A percentile compares a stretch with the other conserved stretches of the same genome.
Conservation (phyloP, 2,113 vertebrate genomes). For the Carassius carassius region DNA sequence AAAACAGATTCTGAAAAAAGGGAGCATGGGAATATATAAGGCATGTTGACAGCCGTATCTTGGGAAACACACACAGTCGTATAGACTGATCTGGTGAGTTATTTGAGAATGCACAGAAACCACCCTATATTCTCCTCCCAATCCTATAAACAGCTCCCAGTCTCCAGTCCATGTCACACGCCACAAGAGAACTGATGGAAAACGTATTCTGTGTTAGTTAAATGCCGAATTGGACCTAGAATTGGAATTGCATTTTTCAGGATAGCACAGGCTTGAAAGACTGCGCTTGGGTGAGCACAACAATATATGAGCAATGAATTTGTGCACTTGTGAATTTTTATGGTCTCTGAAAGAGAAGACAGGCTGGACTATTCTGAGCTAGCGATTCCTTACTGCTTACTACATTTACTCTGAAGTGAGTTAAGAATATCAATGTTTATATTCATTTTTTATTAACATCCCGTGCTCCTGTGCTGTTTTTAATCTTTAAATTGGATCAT, state of each 20-base stretch:
- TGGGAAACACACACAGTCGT: constrained; percentile 31
- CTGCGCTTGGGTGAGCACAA: constrained; percentile 56
- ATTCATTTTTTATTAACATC: too few species aligned
- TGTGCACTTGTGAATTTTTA: constrained; percentile 56
- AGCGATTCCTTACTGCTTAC: constrained; percentile 52
- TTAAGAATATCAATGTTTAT: constrained; percentile 23
- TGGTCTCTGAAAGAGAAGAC: constrained; percentile 56
- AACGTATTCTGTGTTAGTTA: constrained; percentile 63
- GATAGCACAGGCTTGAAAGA: constrained; percentile 53
- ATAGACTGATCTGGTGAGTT: constrained; percentile 42
- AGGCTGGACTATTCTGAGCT: constrained; percentile 61
- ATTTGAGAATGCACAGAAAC: constrained; percentile 39
- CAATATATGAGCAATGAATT: constrained; percentile 54
- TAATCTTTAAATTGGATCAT: too few species aligned
- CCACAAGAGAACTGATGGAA: constrained; percentile 59
- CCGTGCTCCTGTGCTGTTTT: too few species aligned
- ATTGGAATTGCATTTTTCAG: constrained; percentile 71
- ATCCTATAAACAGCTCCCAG: constrained; percentile 18
- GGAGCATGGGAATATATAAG: background rate
- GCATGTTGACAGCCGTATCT: background rate
- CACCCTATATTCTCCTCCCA: background rate
- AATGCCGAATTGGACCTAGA: constrained; percentile 60
- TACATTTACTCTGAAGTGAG: constrained; percentile 42
- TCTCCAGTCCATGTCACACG: constrained; percentile 53
- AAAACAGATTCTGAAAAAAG: constrained; percentile 10